These are phyloP conservation scores for Calameuta pallipes DNA, from an alignment of 2,888 invertebrate species.

Conservation along the genomic window DNA sequence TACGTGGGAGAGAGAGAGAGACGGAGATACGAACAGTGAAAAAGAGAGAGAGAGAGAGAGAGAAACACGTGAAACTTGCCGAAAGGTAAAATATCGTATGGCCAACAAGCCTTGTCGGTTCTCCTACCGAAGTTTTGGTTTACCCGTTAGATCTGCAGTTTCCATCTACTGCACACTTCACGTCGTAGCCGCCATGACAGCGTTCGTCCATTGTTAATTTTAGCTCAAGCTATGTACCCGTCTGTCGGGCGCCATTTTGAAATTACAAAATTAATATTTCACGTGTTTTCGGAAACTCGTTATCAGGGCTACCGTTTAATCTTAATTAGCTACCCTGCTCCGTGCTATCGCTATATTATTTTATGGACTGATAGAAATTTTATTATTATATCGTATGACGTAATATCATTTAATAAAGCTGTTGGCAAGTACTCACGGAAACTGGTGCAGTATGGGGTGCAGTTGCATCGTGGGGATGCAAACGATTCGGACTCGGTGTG, in stretches of 20 bases:
- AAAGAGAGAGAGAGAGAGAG: too few relatives aligned
- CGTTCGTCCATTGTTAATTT: not conserved
- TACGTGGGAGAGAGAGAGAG: not conserved
- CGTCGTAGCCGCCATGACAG: not conserved
- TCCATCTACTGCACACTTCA: not conserved
- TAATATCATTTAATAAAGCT: slow-evolving; percentile 7
- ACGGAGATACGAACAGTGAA: too few relatives aligned
- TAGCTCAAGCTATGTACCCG: not conserved
- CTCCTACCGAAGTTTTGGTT: not conserved
- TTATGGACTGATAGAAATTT: too few relatives aligned
- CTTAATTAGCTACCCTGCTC: not conserved
- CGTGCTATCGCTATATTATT: too few relatives aligned
- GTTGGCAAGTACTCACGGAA: slow-evolving; percentile 51
- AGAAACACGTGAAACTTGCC: not conserved
- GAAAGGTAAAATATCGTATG: not conserved
- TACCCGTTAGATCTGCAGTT: not conserved
- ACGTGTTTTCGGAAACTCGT: not conserved
- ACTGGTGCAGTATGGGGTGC: slow-evolving; percentile 59
- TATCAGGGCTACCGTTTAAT: not conserved
- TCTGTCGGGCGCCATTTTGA: not conserved
- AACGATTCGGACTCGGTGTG: slow-evolving; percentile 55
- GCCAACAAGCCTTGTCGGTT: not conserved
- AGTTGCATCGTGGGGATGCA: slow-evolving; percentile 47
- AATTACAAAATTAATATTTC: not conserved
- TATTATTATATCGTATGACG: not conserved